Conservation (phyloP, 2,797 vertebrate genomes). For the Myotis daubentonii region DNA sequence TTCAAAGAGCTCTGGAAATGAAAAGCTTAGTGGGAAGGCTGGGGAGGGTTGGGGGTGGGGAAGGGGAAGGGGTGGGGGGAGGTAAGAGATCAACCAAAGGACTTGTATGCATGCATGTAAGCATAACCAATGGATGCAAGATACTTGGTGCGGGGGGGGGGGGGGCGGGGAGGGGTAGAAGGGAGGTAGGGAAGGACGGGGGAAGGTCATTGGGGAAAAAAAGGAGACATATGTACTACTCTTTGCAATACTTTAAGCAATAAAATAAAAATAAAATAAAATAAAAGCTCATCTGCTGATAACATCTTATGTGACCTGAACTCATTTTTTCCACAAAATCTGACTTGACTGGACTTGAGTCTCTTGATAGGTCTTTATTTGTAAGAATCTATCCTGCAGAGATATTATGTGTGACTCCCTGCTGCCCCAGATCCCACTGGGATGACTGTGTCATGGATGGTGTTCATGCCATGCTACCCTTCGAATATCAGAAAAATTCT, state of each 20-base stretch:
- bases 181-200: too few species aligned
- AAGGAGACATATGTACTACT: too few species aligned
- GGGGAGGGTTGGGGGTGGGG: too few species aligned
- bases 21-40: too few species aligned
- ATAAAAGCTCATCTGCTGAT: neutral
- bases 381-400: neutral
- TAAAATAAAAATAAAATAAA: too few species aligned
- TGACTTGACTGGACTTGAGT: neutral
- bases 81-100: too few species aligned
- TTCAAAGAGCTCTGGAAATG: neutral
- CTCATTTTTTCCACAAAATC: neutral
- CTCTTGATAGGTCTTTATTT: neutral
- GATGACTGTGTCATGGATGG: neutral
- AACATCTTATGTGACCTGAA: neutral
- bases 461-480: neutral
- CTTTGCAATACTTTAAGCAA: too few species aligned
- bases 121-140: neutral
- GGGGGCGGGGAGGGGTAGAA: too few species aligned
- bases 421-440: neutral
- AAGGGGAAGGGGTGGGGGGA: too few species aligned
- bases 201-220: too few species aligned
- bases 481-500: neutral
- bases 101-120: too few species aligned
- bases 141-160: too few species aligned
- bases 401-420: neutral